Evolutionary conservation across 1,140 invertebrate genomes (phyloP).

Genomic region (Drosophila parabipectinata): DNA sequence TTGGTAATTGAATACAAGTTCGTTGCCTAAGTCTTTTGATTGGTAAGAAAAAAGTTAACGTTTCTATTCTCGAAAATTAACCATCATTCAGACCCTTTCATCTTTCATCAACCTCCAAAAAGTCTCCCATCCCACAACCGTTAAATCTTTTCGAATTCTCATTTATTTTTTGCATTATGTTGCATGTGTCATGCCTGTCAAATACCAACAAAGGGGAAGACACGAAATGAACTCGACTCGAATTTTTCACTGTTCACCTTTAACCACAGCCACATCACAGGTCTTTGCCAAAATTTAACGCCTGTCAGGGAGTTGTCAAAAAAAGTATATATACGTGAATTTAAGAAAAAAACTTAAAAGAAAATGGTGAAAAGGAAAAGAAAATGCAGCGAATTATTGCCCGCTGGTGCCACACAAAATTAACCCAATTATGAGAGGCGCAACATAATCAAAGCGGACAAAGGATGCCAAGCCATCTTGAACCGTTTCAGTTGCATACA

Average conservation of each 20-base stretch:
- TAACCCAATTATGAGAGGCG: constrained; percentile 78
- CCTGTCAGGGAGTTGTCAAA: constrained; percentile 66
- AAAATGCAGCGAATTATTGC: constrained; percentile 43
- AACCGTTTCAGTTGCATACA: constrained; percentile 2
- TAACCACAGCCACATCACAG: constrained; percentile 24
- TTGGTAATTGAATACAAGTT: constrained; percentile 17
- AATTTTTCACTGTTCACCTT: constrained; percentile 53
- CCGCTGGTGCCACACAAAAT: constrained; percentile 62
- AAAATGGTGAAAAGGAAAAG: constrained; percentile 20
- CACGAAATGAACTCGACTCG: constrained; percentile 38
- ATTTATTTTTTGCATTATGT: constrained; percentile 46
- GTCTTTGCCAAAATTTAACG: constrained; percentile 52
- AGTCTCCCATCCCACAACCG: neutral
- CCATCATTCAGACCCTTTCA: constrained; percentile 15
- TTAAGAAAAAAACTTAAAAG: constrained; percentile 17
- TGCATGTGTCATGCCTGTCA: constrained; percentile 65
- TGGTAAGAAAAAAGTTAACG: neutral
- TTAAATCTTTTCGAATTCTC: constrained; percentile 41
- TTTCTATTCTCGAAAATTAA: constrained; percentile 5
- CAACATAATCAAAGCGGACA: constrained; percentile 77
- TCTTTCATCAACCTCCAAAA: constrained; percentile 29
- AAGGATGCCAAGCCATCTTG: constrained; percentile 35
- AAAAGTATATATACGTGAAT: constrained; percentile 1
- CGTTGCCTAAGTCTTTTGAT: constrained; percentile 49
- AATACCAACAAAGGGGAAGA: constrained; percentile 19